Evolutionary conservation across 2,113 vertebrate genomes (phyloP), one percentile per base, ranked within the genome.

Genomic region (Sander lucioperca): DNA sequence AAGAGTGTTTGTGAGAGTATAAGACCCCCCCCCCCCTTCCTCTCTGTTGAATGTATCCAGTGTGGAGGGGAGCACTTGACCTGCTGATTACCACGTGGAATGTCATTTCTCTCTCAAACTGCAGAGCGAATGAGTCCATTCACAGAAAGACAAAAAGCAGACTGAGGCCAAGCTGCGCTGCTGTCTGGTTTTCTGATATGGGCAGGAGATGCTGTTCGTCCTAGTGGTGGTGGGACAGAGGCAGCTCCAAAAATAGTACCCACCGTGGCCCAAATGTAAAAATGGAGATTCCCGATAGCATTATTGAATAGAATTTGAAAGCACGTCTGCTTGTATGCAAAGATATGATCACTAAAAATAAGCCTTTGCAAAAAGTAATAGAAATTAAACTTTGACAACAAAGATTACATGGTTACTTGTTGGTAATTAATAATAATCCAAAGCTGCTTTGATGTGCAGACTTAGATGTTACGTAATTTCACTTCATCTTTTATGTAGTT

Each of bases 31-130:
- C 30, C 30, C 4, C 30, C 30, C 21, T 13, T 58, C 14, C 11
- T 47, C 25, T 33, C 25, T 33, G 58, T 5, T 62, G 43, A 33
- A 18, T 48, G 21, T 61, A 50, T 56, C 15, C 68, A 25, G 61
- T 6, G 14, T 19, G 6, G 54, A 36, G 2, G 47, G 62, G 56
- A 74, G 25, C 76, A 64, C 50, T 70, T 33, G 57, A 85, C 77
- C 69, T 54, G 25, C 21, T 27, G 27, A 27, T 27, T 27, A 27
- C 27, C 27, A 27, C 27, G 27, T 27, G 27, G 27, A 27, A 27
- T 27, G 27, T 3, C 27, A 27, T 27, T 27, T 27, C 27, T 70
- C 0, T 61, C 62, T 67, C 39, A 33, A 43, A 39, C 58, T 51
- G 58, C 43, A 33, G 13, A 15, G 48, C 0, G 1, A 50, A 1